These are phyloP conservation scores for Glaucopsyche alexis DNA, from an alignment of 2,888 invertebrate species.

Conservation along the genomic window DNA sequence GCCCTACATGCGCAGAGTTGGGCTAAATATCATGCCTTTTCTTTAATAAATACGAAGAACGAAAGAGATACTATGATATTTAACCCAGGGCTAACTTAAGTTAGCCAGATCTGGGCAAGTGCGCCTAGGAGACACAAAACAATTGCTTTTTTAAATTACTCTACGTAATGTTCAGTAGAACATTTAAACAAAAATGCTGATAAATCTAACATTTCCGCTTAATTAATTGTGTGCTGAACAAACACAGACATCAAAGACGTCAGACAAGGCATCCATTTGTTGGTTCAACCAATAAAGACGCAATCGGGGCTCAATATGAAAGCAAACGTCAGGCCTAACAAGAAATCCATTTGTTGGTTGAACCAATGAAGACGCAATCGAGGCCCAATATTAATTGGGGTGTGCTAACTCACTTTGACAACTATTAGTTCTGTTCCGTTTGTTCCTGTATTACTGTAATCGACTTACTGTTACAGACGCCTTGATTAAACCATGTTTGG, in stretches of 20 bases:
- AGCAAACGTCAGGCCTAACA: slow-evolving; percentile 43
- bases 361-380: slow-evolving; percentile 59
- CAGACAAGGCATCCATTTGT: slow-evolving; percentile 44
- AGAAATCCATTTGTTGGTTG: slow-evolving; percentile 65
- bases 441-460: slow-evolving; percentile 22
- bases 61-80: too few relatives aligned
- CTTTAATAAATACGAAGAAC: too few relatives aligned
- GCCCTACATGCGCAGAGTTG: too few relatives aligned
- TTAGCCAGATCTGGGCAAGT: too few relatives aligned
- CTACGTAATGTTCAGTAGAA: too few relatives aligned
- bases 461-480: slow-evolving; percentile 17
- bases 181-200: not conserved
- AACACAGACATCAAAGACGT: slow-evolving; percentile 65
- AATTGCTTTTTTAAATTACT: too few relatives aligned
- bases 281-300: slow-evolving; percentile 33
- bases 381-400: slow-evolving; percentile 38
- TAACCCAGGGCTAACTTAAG: too few relatives aligned
- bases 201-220: slow-evolving; percentile 33
- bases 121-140: too few relatives aligned
- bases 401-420: slow-evolving; percentile 28
- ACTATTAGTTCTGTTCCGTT: slow-evolving; percentile 23
- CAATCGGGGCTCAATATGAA: not conserved
- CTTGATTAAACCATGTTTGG: slow-evolving; percentile 9
- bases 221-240: slow-evolving; percentile 50
- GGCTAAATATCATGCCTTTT: too few relatives aligned